phyloP scores from a whole-genome alignment of 1,140 invertebrate species.

The Ostrea edulis region DNA sequence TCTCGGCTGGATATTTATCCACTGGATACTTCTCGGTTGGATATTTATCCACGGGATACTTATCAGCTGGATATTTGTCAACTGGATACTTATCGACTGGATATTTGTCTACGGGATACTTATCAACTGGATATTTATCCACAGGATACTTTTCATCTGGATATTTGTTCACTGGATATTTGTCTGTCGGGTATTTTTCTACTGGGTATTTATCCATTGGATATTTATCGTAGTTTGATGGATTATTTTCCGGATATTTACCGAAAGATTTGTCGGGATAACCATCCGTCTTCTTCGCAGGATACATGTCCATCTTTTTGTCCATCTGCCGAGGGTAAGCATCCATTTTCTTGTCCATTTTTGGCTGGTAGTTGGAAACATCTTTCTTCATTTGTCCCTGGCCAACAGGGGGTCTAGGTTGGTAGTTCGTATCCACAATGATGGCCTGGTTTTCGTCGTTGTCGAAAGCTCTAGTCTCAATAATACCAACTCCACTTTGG shows the following conservation, averaged over 20 bases:
- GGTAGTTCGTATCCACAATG: background rate
- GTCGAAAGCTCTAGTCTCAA: constrained; percentile 18
- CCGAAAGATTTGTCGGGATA: background rate
- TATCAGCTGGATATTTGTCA: constrained; percentile 1
- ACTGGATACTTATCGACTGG: constrained; percentile 18
- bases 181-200: background rate
- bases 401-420: background rate
- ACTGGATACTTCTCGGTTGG: constrained; percentile 3
- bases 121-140: background rate
- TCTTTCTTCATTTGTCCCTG: constrained; percentile 1
- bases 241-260: background rate
- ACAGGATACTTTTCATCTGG: constrained; percentile 4
- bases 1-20: background rate
- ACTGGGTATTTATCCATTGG: background rate
- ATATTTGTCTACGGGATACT: constrained; percentile 7
- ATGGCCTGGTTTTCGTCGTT: constrained; percentile 3
- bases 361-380: constrained; percentile 5
- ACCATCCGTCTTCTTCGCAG: background rate
- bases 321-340: background rate
- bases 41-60: constrained; percentile 1
- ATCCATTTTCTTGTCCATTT: constrained; percentile 28
- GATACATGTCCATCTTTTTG: constrained; percentile 1
- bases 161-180: background rate
- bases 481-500: background rate
- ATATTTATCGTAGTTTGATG: constrained; percentile 8